Base-by-base conservation (phyloP, 2,888 invertebrate genomes). In the Oscheius sp. region DNA sequence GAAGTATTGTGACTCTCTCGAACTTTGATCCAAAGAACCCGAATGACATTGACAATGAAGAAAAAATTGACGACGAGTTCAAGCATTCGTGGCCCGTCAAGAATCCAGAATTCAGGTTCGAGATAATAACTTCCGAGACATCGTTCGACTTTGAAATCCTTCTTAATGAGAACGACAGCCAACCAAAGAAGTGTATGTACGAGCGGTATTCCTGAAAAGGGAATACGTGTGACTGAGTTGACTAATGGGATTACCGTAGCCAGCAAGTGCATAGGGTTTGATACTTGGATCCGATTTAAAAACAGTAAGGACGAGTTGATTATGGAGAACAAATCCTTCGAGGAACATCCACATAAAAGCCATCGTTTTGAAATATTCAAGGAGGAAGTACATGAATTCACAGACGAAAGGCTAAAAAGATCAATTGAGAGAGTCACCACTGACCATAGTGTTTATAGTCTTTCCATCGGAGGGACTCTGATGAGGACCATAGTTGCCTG, bases 291-390 rank as follows among this genome's bases (percentile, higher is more conserved):
- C 86, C 22, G 86, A 84, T 17, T 86, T 86, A 82, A 89, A 89
- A 14, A 89, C 89, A 65, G 90, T 90, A 17, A 94, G 92, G 1
- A 88, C 88, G 44, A 89, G 86, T 41, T 94, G 91, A 86, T 93
- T 91, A 87, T 95, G 92, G 26, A 96, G 88, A 85, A 93, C 94
- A 14, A 94, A 89, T 0, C 80, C 95, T 86, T 96, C 95, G 62
- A 95, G 92, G 82, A 95, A 92, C 94, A 95, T 95, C 95, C 96
- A 96, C 90, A 92, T 92, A 85, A 94, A 95, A 91, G 93, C 93
- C 0, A 93, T 92, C 0, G 93, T 92, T 73, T 92, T 91, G 0
- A 92, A 91, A 86, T 94, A 95, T 86, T 96, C 96, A 75, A 95
- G 87, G 0, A 94, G 87, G 0, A 92, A 89, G 87, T 93, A 93